These are phyloP conservation scores for Drosophila lacertosa DNA, from an alignment of 1,140 invertebrate species.

Conservation along the genomic window DNA sequence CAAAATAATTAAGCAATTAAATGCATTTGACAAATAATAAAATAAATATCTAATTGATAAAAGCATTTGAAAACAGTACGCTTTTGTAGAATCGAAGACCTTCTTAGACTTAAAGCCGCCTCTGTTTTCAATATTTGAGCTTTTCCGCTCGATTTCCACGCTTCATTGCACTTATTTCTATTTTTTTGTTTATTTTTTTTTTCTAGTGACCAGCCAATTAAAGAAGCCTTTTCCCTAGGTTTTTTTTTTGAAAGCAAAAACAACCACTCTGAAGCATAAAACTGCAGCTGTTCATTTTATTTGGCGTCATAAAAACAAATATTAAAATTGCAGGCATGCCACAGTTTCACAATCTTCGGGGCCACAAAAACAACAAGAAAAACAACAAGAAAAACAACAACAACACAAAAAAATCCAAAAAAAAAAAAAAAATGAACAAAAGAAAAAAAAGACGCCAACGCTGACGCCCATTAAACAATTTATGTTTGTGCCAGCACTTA, in stretches of 20 bases:
- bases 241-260: conserved; percentile 20
- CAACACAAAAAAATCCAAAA: conserved; percentile 5
- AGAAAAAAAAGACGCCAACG: conserved; percentile 19
- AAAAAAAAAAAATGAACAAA: conserved; percentile 17
- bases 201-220: conserved; percentile 24
- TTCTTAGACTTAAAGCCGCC: background rate
- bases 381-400: background rate
- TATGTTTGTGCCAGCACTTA: conserved; percentile 61
- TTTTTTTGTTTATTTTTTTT: background rate
- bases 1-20: too few species aligned
- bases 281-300: conserved; percentile 54
- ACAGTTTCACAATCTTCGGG: conserved; percentile 34
- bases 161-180: conserved; percentile 18
- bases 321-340: conserved; percentile 59
- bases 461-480: conserved; percentile 70
- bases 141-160: conserved; percentile 7
- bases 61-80: too few species aligned
- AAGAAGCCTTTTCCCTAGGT: conserved; percentile 8
- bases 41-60: too few species aligned
- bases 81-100: too few species aligned
- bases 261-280: conserved; percentile 34
- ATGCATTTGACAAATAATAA: too few species aligned
- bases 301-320: conserved; percentile 59
- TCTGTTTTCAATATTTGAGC: background rate
- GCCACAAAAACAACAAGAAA: conserved; percentile 18